These are phyloP conservation scores for Proisotoma minuta DNA, from an alignment of 2,888 invertebrate genomes.

Conservation along the genomic window DNA sequence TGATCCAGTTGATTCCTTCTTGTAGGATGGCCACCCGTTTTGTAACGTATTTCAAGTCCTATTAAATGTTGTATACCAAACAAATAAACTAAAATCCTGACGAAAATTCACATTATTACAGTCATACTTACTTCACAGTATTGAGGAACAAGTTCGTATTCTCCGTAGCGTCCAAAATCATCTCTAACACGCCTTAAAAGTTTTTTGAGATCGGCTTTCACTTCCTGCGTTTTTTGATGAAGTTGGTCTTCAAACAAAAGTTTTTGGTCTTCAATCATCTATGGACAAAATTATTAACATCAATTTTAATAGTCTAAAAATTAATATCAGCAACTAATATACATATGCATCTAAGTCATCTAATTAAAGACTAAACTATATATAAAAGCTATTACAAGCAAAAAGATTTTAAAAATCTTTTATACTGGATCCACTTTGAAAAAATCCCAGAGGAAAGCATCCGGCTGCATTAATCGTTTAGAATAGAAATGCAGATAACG, in stretches of 20 bases:
- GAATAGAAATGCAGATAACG: neutral
- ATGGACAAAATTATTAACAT: conserved; percentile 19
- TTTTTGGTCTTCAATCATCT: conserved; percentile 73
- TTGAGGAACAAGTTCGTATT: conserved; percentile 68
- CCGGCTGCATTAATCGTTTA: conserved; percentile 39
- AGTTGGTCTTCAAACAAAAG: conserved; percentile 78
- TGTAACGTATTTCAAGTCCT: conserved; percentile 69
- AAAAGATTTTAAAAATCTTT: neutral
- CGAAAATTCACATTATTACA: neutral
- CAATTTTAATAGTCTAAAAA: neutral
- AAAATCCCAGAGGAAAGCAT: conserved; percentile 41
- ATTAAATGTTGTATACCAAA: neutral
- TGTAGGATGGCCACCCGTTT: conserved; percentile 70
- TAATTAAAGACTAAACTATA: conserved; percentile 1
- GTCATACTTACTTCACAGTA: conserved; percentile 56
- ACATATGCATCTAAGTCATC: neutral
- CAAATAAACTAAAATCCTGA: neutral
- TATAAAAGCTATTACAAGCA: conserved; percentile 6
- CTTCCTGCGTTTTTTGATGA: conserved; percentile 62
- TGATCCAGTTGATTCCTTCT: conserved; percentile 76
- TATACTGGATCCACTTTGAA: conserved; percentile 43
- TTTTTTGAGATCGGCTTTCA: conserved; percentile 67
- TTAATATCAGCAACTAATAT: neutral
- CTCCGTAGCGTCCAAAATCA: conserved; percentile 78
- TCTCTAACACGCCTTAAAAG: conserved; percentile 65